Evolutionary conservation across 2,113 vertebrate genomes (phyloP).

Genomic region (Nestor notabilis): DNA sequence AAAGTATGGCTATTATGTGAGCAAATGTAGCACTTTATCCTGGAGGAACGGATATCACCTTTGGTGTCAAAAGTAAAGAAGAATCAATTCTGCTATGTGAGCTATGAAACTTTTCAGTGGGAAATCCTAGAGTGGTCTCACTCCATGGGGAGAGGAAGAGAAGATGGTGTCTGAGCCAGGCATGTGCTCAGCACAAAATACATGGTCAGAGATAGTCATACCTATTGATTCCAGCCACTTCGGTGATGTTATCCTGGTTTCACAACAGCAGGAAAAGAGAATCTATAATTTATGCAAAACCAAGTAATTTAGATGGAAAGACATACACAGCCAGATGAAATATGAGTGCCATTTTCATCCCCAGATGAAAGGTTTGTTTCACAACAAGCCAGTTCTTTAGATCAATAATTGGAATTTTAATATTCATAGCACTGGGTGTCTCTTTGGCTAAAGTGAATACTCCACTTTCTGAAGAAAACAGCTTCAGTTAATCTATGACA

Average conservation of each 20-base stretch:
- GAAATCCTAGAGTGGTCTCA: neutral
- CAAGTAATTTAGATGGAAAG: neutral
- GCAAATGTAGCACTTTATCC: conserved; percentile 69
- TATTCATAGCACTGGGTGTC: neutral
- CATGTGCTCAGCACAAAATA: neutral
- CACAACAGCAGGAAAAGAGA: neutral
- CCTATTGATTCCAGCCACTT: neutral
- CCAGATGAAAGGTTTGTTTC: neutral
- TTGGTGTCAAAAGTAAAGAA: conserved; percentile 53
- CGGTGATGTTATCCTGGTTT: neutral
- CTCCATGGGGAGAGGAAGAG: neutral
- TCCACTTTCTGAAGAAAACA: neutral
- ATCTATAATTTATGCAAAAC: neutral
- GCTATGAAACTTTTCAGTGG: neutral
- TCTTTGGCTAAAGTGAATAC: neutral
- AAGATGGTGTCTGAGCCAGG: neutral
- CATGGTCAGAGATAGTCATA: rapidly evolving
- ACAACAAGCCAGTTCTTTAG: neutral
- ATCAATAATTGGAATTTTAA: neutral
- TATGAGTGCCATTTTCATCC: neutral
- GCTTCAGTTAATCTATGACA: neutral
- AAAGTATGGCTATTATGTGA: conserved; percentile 65
- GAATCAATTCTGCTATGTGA: conserved; percentile 45
- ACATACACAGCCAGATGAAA: neutral
- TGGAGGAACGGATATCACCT: conserved; percentile 51